Base-by-base conservation (phyloP, 2,113 vertebrate species). In the Tragulus kanchil region DNA sequence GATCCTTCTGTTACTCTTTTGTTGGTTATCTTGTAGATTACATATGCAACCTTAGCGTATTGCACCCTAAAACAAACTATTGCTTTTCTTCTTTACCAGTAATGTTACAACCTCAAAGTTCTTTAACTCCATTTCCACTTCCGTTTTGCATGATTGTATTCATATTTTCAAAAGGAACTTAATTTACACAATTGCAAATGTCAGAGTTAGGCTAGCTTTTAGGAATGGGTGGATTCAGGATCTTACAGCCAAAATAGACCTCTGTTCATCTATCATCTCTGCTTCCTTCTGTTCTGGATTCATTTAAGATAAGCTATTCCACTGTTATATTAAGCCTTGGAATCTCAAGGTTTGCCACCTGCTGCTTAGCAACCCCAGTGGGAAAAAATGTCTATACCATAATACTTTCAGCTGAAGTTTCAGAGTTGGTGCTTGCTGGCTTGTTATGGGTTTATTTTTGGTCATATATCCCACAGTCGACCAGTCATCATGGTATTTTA, bases 391-490 rank as follows among this genome's bases (percentile, higher is more conserved):
- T 3, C 3, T 62, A 11, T 50, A 50, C n/a, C 67, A 62, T n/a
- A 94, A n/a, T 56, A 77, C 15, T 75, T 94, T 19, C n/a, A 54
- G 79, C 58, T 62, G 25, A 89, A 83, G 26, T 85, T 90, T 52
- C 54, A 86, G 17, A 14, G 54, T 56, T 81, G 31, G 31, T 86
- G 48, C n/a, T 78, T 91, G 62, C 52, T 90, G 81, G 19, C 14
- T 90, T 85, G 31, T 77, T 75, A 85, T 19, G 69, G 25, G 16
- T 69, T 17, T 23, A 67, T 79, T 42, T 85, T 85, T 85, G 54
- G 17, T 84, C 61, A 69, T 26, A 69, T 61, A 67, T 16, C 1
- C 23, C 19, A 58, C 21, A 58, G 65, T 58, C 77, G 85, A 69
- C 59, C 82, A 79, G 52, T 90, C 93, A 54, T 86, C 28, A 31